These are phyloP conservation scores for Apodemus agrarius DNA, from an alignment of 2,797 vertebrate genomes.

Conservation along the genomic window DNA sequence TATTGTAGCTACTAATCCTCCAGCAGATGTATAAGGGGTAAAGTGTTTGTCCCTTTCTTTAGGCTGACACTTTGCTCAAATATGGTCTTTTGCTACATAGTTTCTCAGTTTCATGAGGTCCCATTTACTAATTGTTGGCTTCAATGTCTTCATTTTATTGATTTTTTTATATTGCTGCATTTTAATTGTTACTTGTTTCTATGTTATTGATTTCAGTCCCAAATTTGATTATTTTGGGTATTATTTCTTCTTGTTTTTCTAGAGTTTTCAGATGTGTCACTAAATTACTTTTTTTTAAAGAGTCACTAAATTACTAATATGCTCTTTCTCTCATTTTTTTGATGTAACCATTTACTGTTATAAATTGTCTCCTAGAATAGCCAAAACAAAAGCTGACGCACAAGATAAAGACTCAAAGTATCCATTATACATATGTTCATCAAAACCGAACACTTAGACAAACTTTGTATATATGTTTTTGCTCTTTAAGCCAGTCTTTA, in stretches of 20 bases:
- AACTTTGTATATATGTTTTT: not conserved
- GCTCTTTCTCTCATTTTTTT: not conserved
- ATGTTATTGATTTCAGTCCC: not conserved
- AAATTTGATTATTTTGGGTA: not conserved
- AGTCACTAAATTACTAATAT: not conserved
- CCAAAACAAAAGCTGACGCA: not conserved
- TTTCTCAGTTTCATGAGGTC: not conserved
- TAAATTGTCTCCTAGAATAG: not conserved
- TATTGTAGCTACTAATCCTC: not conserved
- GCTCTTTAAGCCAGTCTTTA: not conserved
- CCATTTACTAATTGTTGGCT: not conserved
- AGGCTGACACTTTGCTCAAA: not conserved
- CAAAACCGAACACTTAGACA: not conserved
- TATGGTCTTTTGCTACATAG: not conserved
- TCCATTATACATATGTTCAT: not conserved
- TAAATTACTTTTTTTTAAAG: too few relatives aligned
- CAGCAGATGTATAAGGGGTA: not conserved
- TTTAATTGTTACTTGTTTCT: not conserved
- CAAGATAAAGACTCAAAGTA: not conserved
- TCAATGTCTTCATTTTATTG: not conserved
- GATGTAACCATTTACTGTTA: not conserved
- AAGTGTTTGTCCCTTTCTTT: not conserved
- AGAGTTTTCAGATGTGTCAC: not conserved
- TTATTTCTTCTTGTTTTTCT: not conserved
- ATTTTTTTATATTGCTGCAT: not conserved